These are phyloP conservation scores for Phlogophora meticulosa DNA, from an alignment of 2,888 invertebrate species.

Conservation along the genomic window DNA sequence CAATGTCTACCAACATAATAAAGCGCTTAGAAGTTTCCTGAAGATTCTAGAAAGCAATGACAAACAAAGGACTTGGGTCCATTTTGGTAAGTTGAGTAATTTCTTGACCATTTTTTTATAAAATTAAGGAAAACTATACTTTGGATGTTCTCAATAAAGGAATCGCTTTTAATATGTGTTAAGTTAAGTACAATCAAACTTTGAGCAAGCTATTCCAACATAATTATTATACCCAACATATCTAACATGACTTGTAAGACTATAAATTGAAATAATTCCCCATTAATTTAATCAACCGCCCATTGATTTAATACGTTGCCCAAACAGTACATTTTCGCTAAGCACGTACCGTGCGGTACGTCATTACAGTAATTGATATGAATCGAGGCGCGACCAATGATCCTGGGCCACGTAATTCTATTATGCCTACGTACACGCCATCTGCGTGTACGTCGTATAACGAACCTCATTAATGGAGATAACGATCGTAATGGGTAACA, in stretches of 20 bases:
- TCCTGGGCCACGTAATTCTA: constrained; percentile 49
- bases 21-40: no score
- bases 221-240: no score
- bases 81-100: no score
- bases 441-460: constrained; percentile 16
- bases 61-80: no score
- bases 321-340: constrained; percentile 22
- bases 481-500: constrained; percentile 43
- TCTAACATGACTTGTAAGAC: not conserved
- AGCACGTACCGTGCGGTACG: constrained; percentile 20
- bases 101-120: no score
- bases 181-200: no score
- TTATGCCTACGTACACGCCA: constrained; percentile 38
- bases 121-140: no score
- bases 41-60: no score
- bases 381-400: constrained; percentile 44
- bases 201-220: no score
- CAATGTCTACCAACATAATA: no score
- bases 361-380: constrained; percentile 61
- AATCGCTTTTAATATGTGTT: no score
- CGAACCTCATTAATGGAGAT: constrained; percentile 53
- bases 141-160: no score
- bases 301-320: constrained; percentile 2
- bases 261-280: not conserved
- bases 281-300: constrained; percentile 15